Evolutionary conservation across 2,888 invertebrate species (phyloP), one percentile per base, ranked within the genome.

Genomic region (Sinelater perroti): DNA sequence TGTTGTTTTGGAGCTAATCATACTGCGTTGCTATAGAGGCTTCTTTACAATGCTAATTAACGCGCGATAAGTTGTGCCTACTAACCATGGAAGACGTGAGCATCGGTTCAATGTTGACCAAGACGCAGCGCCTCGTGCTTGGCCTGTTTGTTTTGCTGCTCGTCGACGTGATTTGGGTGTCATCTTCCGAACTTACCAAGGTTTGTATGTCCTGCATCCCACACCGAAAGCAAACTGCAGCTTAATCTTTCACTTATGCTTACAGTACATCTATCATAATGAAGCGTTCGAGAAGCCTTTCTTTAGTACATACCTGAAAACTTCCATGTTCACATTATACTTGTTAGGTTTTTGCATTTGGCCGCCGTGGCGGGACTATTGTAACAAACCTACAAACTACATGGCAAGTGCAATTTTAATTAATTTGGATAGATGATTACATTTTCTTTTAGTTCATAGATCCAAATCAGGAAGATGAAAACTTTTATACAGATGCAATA

Each of bases 81-180:
- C 11, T 45, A 51, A 51, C 13, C 28, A 75, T 75, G 75, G 74
- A 75, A 56, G 63, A 65, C 40, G 69, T 67, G 46, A 70, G 66
- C 58, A 68, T 74, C 50, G 73, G 73, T 38, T 71, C 74, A 54
- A 81, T 83, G 79, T 78, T 85, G 75, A 86, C 84, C 68, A 86
- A 85, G 79, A 84, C 85, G 52, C 87, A 89, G 80, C 83, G 88
- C 73, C 86, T 95, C 69, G 81, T 91, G 60, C 82, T 96, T 70
- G 98, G 97, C 70, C 82, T 95, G 66, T 84, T 93, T 71, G 85
- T 97, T 68, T 82, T 98, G 62, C 79, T 97, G 65, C 80, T 97
- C 70, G 97, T 97, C 66, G 95, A 97, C 80, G 82, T 97, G 56
- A 88, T 98, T 71, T 97, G 97, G 97, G 97, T 97, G 49, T 88